A percentile compares a stretch with the other conserved stretches of the same genome.
phyloP scores from a whole-genome alignment of 2,797 vertebrate species.

The Phoeniculus purpureus region DNA sequence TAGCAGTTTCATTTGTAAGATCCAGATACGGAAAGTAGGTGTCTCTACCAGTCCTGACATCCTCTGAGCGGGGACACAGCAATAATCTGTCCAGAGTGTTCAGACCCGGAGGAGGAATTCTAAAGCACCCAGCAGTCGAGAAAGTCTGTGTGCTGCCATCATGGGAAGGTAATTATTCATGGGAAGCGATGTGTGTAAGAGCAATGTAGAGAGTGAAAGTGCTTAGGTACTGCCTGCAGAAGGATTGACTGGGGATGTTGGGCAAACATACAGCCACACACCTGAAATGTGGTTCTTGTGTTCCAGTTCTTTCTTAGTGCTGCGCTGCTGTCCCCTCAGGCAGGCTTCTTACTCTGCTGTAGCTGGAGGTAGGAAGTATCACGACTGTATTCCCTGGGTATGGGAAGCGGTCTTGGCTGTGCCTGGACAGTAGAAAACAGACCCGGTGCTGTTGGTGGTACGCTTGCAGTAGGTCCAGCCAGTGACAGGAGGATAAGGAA shows the following conservation, averaged over 20 bases:
- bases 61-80: neutral
- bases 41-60: neutral
- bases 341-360: neutral
- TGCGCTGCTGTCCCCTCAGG: neutral
- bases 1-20: neutral
- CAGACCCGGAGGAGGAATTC: neutral
- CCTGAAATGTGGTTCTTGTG: neutral
- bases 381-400: neutral
- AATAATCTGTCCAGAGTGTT: neutral
- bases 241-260: neutral
- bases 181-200: neutral
- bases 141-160: neutral
- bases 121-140: neutral
- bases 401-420: neutral
- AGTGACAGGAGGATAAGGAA: neutral
- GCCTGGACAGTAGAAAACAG: neutral
- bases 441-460: neutral
- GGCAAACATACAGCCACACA: neutral
- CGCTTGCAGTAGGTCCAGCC: neutral
- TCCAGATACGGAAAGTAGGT: neutral
- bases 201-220: neutral
- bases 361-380: neutral
- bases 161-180: slow-evolving; percentile 37
- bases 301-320: neutral
- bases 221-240: neutral